These are phyloP conservation scores for Ferrisia virgata DNA, from an alignment of 2,888 invertebrate species.

Conservation along the genomic window DNA sequence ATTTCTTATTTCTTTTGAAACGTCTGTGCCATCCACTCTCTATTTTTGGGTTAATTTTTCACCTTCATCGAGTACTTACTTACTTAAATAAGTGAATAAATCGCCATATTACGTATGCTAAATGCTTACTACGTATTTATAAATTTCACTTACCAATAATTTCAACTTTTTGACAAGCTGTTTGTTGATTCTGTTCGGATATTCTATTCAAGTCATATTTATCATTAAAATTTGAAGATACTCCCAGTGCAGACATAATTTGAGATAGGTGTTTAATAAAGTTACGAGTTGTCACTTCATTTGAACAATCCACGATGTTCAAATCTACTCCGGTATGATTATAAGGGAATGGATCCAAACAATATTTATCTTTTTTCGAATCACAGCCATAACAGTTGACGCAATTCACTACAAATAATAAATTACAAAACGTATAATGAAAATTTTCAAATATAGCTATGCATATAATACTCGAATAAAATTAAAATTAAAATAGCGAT, in stretches of 20 bases:
- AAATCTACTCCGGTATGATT: background rate
- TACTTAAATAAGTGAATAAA: too few relatives aligned
- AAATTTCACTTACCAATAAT: conserved; percentile 32
- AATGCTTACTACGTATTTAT: too few relatives aligned
- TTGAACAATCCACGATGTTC: background rate
- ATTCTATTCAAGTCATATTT: background rate
- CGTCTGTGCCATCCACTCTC: too few relatives aligned
- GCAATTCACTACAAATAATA: background rate
- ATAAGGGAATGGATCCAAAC: background rate
- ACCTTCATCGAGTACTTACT: too few relatives aligned
- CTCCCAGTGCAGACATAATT: background rate
- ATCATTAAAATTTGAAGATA: background rate
- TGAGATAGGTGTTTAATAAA: background rate
- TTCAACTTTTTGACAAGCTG: conserved; percentile 30
- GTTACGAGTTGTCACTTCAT: conserved; percentile 3
- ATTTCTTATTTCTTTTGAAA: too few relatives aligned
- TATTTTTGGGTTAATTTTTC: too few relatives aligned
- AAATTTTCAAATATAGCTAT: background rate
- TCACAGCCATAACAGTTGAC: conserved; percentile 15
- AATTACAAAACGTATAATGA: background rate
- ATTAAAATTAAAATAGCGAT: background rate
- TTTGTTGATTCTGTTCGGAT: background rate
- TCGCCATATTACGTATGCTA: too few relatives aligned
- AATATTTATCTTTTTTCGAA: background rate
- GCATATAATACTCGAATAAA: background rate